Conservation (phyloP, 2,888 invertebrate genomes). For the Caradrina clavipalpis region DNA sequence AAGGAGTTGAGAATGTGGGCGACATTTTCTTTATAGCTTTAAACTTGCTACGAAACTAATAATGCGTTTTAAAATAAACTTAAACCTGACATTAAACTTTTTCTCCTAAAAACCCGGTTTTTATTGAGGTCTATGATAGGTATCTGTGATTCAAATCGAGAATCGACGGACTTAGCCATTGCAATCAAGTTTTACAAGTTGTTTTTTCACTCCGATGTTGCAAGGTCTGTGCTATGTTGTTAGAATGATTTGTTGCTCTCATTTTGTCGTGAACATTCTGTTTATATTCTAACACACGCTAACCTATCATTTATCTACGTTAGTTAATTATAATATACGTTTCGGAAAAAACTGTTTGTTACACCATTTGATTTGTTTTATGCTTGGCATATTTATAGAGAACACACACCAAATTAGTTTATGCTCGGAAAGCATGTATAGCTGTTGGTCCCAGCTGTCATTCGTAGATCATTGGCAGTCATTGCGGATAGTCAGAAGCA, state of each 20-base stretch:
- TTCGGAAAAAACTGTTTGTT: constrained; percentile 49
- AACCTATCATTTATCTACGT: constrained; percentile 55
- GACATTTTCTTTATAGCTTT: neutral
- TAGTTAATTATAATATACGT: constrained; percentile 54
- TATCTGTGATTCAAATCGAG: constrained; percentile 58
- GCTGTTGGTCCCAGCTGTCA: too few relatives aligned
- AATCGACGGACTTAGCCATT: constrained; percentile 50
- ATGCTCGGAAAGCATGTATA: too few relatives aligned
- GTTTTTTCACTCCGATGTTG: constrained; percentile 37
- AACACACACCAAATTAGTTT: neutral
- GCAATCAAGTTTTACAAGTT: constrained; percentile 59
- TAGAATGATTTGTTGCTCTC: constrained; percentile 54
- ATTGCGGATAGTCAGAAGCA: too few relatives aligned
- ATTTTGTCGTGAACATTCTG: constrained; percentile 47
- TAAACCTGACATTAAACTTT: constrained; percentile 27
- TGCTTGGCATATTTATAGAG: constrained; percentile 33
- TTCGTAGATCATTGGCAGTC: too few relatives aligned
- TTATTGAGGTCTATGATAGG: constrained; percentile 49
- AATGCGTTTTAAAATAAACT: neutral
- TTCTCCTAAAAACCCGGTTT: constrained; percentile 36
- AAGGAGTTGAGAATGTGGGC: neutral
- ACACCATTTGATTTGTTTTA: constrained; percentile 34
- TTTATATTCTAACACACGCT: constrained; percentile 46
- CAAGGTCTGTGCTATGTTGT: constrained; percentile 56
- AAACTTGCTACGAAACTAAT: neutral